A percentile compares a stretch with the other conserved stretches of the same genome.
Conservation (phyloP, 2,113 vertebrate genomes). For the Pteruthius melanotis region DNA sequence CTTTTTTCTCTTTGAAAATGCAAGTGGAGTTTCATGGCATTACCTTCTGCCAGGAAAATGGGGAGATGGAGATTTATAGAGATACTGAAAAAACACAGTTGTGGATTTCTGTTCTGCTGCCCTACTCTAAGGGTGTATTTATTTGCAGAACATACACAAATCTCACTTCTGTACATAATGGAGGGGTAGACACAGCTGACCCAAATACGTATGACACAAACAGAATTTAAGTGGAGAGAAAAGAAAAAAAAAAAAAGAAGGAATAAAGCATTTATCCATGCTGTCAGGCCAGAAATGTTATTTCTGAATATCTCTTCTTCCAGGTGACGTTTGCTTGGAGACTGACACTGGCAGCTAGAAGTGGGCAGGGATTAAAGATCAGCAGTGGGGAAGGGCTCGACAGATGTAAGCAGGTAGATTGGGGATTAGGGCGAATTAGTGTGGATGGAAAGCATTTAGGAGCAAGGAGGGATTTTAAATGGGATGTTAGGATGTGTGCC, state of each 20-base stretch:
- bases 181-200: not conserved
- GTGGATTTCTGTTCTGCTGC: not conserved
- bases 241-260: not conserved
- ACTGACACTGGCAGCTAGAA: not conserved
- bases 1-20: not conserved
- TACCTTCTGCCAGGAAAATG: not conserved
- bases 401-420: conserved; percentile 25
- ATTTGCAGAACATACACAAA: not conserved
- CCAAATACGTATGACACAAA: not conserved
- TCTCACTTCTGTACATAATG: not conserved
- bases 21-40: not conserved
- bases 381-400: not conserved
- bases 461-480: not conserved
- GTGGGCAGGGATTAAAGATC: conserved; percentile 14
- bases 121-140: not conserved
- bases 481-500: fast-evolving
- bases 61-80: not conserved
- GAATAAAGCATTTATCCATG: not conserved
- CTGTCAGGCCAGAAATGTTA: not conserved
- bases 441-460: not conserved
- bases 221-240: not conserved
- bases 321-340: not conserved
- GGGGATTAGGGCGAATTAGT: conserved; percentile 9
- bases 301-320: not conserved
- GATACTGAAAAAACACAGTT: not conserved